Evolutionary conservation across 2,797 vertebrate genomes (phyloP).

Genomic region (Eleutherodactylus coqui): DNA sequence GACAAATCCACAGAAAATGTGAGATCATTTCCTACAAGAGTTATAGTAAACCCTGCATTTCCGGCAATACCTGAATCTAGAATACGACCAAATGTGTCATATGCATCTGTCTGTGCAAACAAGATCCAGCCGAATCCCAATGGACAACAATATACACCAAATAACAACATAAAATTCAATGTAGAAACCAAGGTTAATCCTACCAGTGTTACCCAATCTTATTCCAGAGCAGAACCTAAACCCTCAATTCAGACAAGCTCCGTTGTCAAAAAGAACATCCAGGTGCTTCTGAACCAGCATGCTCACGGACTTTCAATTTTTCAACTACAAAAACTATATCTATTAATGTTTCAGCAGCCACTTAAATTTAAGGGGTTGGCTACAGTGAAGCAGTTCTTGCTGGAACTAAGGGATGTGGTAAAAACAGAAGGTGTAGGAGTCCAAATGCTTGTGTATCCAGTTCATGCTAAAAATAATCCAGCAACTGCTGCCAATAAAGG

Average conservation of each 20-base stretch:
- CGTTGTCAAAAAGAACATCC: conserved; percentile 42
- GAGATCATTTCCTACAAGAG: not conserved
- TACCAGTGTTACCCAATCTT: not conserved
- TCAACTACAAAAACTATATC: conserved; percentile 43
- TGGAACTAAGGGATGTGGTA: conserved; percentile 43
- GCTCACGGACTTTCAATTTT: conserved; percentile 36
- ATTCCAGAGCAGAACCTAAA: not conserved
- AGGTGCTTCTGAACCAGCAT: not conserved
- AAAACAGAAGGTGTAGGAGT: conserved; percentile 41
- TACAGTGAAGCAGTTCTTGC: conserved; percentile 37
- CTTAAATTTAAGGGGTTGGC: not conserved
- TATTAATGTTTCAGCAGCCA: conserved; percentile 5
- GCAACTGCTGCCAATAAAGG: not conserved
- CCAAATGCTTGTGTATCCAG: conserved; percentile 33
- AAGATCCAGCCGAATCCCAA: not conserved
- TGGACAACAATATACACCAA: not conserved
- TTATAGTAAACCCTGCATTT: not conserved
- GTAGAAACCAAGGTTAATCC: not conserved
- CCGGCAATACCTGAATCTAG: not conserved
- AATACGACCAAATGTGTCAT: not conserved
- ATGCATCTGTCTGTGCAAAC: conserved; percentile 22
- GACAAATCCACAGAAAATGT: not conserved
- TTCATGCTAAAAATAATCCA: not conserved
- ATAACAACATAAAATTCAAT: not conserved
- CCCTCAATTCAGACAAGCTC: not conserved